Base-by-base conservation (phyloP, 2,888 invertebrate species). In the Drosophila hawaiiensis region DNA sequence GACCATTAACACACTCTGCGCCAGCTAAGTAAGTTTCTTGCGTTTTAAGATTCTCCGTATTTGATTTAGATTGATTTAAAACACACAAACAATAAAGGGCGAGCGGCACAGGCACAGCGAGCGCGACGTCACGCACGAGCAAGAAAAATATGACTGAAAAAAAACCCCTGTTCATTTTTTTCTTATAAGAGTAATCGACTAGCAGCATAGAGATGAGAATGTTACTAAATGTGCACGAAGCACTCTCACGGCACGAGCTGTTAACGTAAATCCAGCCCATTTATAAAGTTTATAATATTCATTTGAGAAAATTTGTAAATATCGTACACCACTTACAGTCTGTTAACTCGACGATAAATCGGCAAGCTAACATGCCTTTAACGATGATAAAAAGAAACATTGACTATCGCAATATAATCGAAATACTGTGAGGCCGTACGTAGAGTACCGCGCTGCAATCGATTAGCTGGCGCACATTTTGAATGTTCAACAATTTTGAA, bases 81-180 rank as follows among this genome's bases (percentile, higher is more conserved):
- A 79, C 78, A 78, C 78, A 78, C 78, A 78, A 78, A 78, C 79
- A 70, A 70, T 55, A 12, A 33, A 41, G 50, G 61, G 67, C 55
- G 50, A 63, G 70, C 78, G 76, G 72, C 76, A 61, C 47, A 47
- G 16, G 68, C 76, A 61, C 47, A 47, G 16, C 25, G 16, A 47
- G 49, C 71, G 60, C 76, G 76, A 75, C 78, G 68, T 78, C 76
- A 75, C 78, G 79, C 79, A 75, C 79, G 79, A 63, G 54, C 68
- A 60, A 64, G 68, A 71, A 75, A 78, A 78, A n/a, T 59, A 71
- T 65, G 53, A 78, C 78, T 78, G 75, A 75, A 78, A 68, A 52
- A 64, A 59, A 59, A 43, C 5, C 43, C 59, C 69, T 78, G 75
- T 66, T 58, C 61, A 64, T 28, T 29, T 69, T 47, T 78, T 69